Conservation (phyloP, 2,797 vertebrate species). For the Coranthus polyacanthus region DNA sequence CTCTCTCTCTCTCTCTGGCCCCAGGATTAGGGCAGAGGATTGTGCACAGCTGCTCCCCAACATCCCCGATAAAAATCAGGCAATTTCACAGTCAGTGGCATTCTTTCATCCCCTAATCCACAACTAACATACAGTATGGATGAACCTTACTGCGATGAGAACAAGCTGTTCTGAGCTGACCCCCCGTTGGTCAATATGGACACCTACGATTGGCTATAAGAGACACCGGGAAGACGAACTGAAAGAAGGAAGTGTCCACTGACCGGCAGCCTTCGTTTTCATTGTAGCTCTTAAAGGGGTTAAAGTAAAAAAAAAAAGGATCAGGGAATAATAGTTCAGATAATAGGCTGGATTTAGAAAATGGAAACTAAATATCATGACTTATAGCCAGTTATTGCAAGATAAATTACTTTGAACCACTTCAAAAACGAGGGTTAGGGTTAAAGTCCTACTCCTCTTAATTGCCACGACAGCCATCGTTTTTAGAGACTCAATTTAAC, state of each 20-base stretch:
- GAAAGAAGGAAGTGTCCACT: constrained; percentile 1
- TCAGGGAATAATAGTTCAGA: neutral
- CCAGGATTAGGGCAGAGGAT: constrained; percentile 82
- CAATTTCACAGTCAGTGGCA: constrained; percentile 88
- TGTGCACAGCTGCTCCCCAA: constrained; percentile 86
- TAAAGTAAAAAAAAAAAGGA: constrained; percentile 8
- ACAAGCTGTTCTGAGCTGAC: constrained; percentile 69
- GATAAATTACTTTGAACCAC: neutral
- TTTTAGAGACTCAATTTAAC: constrained; percentile 40
- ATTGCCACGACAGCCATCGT: constrained; percentile 9
- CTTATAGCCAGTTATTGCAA: neutral
- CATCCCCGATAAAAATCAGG: constrained; percentile 86
- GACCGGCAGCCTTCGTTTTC: no score
- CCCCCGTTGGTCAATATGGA: constrained; percentile 47
- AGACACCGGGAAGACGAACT: constrained; percentile 16
- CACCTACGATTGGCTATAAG: constrained; percentile 60
- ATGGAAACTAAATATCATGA: neutral
- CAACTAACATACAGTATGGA: constrained; percentile 78
- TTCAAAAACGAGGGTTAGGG: constrained; percentile 5
- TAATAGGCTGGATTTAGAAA: constrained; percentile 2
- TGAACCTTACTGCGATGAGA: constrained; percentile 71
- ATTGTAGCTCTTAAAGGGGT: no score
- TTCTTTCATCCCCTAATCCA: constrained; percentile 87
- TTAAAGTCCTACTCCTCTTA: neutral
- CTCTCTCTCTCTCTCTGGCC: constrained; percentile 66